Evolutionary conservation across 2,797 vertebrate genomes (phyloP), one percentile per base, ranked within the genome.

Genomic region (Botia kubotai): DNA sequence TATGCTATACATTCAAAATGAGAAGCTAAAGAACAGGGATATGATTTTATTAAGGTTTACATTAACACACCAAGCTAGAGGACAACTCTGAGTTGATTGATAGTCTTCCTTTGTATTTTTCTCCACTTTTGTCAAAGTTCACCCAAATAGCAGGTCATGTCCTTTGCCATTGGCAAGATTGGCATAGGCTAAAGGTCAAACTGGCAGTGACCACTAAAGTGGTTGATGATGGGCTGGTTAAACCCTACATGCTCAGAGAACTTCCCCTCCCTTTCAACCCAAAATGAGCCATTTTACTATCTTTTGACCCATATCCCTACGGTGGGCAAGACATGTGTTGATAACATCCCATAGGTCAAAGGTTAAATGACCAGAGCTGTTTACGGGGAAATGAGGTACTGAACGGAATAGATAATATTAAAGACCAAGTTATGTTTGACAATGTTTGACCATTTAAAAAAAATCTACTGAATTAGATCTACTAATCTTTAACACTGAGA

Each of bases 351-450:
- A 19, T 6, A 81, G 92, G 92, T 92, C 88, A 33, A 33, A 33
- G 33, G 33, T 33, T 33, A 89, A 58, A 88, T 93, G 91, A 92
- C 89, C 91, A 89, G 89, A 90, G 88, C 86, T 91, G 87, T 92
- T 93, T 90, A 93, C 88, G 0, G 19, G 7, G n/a, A 21, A n/a
- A 58, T 2, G n/a, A 19, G 7, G 19, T 29, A 68, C 33, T 50
- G 7, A 4, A 23, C 21, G 6, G 4, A 67, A 43, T 67, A 53
- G 11, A 55, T 17, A n/a, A 53, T 23, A 7, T 3, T 33, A 33
- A 33, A 33, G 33, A 33, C 33, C 33, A 33, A 33, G 33, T 16
- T 16, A 26, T 43, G 43, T 8, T 8, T 19, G 11, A 6, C 4
- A 52, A 52, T 19, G 46, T n/a, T 29, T 12, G 7, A 52, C 4